Evolutionary conservation across 2,797 vertebrate genomes (phyloP), one percentile per base, ranked within the genome.

Genomic region (Lepus townsendii): DNA sequence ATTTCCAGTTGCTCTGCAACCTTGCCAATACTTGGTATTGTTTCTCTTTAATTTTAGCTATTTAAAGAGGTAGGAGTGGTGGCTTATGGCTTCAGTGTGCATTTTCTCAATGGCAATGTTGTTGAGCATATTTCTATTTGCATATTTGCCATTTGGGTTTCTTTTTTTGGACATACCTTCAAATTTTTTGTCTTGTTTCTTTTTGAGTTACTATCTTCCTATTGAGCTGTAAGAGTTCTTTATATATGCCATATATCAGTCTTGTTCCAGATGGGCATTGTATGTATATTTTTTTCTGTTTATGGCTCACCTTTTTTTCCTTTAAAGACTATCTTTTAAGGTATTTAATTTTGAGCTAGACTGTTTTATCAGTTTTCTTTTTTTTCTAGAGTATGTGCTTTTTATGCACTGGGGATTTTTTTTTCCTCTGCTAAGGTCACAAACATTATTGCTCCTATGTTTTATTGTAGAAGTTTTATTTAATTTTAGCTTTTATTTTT

Each of bases 401-500:
- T 91, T 88, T 42, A 7, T 86, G 54, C 54, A 57, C 54, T 57
- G 19, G 54, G 54, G 14, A 57, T 57, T 57, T 16, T 57, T 16
- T 92, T 97, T 94, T 38, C 62, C 10, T 94, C 66, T 65, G 72
- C 20, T 47, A 72, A 82, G 20, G 14, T 38, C 54, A 84, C 52
- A 84, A 57, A 26, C 54, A 62, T 5, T 47, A 66, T 92, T 93
- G 76, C 57, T 83, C 24, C 16, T 54, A 16, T 79, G 8, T 79
- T 94, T 94, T 63, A 13, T 83, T 89, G 35, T 72, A 62, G 22
- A 96, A 69, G 30, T 69, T 91, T 95, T 90, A 47, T 47, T 47
- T 88, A 71, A 90, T n/a, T 89, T 66, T 80, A 80, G 54, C 24
- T 82, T 92, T 94, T 95, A 52, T 42, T 77, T 92, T 87, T 90